Conservation (phyloP, 53 echinoderm and acorn worm species). For the Luidia sarsii region DNA sequence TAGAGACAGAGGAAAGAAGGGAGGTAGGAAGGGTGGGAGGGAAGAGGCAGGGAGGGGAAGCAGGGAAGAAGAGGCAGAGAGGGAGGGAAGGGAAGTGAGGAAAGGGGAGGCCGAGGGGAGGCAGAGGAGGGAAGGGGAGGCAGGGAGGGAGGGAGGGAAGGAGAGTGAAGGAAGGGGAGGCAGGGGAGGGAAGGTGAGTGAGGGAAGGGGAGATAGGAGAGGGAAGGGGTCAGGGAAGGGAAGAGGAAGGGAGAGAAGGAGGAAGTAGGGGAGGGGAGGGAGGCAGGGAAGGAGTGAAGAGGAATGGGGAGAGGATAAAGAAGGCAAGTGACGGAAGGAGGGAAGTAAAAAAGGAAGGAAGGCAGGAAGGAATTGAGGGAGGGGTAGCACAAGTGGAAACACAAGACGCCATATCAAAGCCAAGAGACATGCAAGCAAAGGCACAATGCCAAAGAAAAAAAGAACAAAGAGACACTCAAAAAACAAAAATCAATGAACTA, state of each 20-base stretch:
- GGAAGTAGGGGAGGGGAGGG: neutral
- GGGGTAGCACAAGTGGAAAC: conserved; percentile 57
- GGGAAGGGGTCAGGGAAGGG: neutral
- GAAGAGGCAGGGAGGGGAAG: neutral
- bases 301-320: neutral
- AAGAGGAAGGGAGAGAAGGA: neutral
- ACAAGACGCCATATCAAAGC: conserved; percentile 54
- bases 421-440: conserved; percentile 33
- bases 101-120: neutral
- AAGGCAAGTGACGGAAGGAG: too few species aligned
- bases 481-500: neutral
- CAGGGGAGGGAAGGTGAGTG: too few species aligned
- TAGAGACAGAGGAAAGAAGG: neutral
- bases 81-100: neutral
- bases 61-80: neutral
- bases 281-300: conserved; percentile 19
- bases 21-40: neutral
- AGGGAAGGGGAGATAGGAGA: neutral
- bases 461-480: neutral
- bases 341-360: neutral
- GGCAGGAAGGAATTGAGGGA: conserved; percentile 10
- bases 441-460: conserved; percentile 16
- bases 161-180: neutral
- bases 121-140: neutral
- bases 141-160: neutral